A percentile compares a stretch with the other conserved stretches of the same genome.
phyloP scores from a whole-genome alignment of 2,888 invertebrate genomes.

The Drosophila testacea region DNA sequence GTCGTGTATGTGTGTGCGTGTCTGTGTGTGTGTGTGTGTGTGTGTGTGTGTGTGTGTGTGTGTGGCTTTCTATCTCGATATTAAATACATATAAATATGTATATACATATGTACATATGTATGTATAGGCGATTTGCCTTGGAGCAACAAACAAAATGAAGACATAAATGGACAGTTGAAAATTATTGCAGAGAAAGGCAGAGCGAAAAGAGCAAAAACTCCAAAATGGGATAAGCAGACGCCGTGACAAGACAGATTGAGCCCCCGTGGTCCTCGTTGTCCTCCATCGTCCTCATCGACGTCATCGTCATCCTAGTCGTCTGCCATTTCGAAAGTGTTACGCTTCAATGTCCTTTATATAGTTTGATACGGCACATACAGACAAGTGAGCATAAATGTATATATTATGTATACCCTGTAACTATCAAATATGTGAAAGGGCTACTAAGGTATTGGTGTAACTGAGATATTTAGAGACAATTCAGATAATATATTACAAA shows the following conservation, averaged over 20 bases:
- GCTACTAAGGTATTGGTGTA: background rate
- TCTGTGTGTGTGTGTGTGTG: conserved; percentile 17
- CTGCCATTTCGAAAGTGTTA: conserved; percentile 51
- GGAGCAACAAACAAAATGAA: conserved; percentile 38
- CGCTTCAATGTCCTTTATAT: conserved; percentile 60
- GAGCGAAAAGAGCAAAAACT: conserved; percentile 6
- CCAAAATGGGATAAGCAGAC: conserved; percentile 41
- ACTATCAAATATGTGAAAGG: background rate
- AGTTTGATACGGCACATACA: conserved; percentile 9
- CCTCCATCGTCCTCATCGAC: background rate
- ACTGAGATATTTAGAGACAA: no score
- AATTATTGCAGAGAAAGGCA: conserved; percentile 57
- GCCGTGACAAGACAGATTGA: conserved; percentile 67
- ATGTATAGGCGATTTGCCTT: conserved; percentile 18
- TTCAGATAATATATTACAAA: no score
- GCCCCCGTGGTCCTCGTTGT: conserved; percentile 25
- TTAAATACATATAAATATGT: conserved; percentile 36
- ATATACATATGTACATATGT: background rate
- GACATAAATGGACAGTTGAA: conserved; percentile 75
- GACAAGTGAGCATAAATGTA: background rate
- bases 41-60: conserved; percentile 3
- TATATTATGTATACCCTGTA: conserved; percentile 23
- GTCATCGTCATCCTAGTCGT: conserved; percentile 34
- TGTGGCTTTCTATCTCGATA: conserved; percentile 31
- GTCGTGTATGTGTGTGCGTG: background rate